A percentile compares a stretch with the other conserved stretches of the same genome.
These are phyloP conservation scores for Oncorhynchus mykiss DNA, from an alignment of 2,113 vertebrate species.

Conservation along the genomic window DNA sequence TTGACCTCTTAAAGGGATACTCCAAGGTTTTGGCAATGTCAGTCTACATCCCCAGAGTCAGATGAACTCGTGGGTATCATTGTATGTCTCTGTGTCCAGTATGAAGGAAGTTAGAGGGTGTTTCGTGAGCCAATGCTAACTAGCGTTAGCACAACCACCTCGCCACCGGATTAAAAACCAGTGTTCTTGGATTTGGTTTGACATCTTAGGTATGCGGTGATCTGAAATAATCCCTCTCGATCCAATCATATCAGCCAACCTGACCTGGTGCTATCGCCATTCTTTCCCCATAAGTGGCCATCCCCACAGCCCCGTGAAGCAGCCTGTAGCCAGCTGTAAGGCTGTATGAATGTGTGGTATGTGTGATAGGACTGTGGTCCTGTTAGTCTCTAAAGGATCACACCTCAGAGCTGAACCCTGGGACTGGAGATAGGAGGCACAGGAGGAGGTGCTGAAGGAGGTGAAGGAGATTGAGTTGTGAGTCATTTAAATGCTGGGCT, in stretches of 20 bases:
- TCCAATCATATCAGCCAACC: not conserved
- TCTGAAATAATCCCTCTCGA: not conserved
- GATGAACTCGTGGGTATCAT: too few relatives aligned
- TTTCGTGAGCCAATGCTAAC: too few relatives aligned
- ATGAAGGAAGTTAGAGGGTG: too few relatives aligned
- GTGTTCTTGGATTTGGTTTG: not conserved
- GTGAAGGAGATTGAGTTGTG: too few relatives aligned
- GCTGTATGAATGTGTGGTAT: conserved; percentile 6
- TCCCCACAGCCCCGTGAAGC: not conserved
- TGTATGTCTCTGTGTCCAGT: too few relatives aligned
- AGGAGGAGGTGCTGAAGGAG: too few relatives aligned
- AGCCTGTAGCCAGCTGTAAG: not conserved
- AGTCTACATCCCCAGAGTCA: too few relatives aligned
- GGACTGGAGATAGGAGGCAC: not conserved
- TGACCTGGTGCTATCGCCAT: not conserved
- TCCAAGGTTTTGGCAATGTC: too few relatives aligned
- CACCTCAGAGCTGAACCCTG: not conserved
- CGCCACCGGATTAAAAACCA: not conserved
- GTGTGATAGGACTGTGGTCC: not conserved
- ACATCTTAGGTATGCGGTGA: not conserved
- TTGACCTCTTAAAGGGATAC: too few relatives aligned
- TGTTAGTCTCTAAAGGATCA: not conserved
- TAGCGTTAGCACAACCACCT: too few relatives aligned
- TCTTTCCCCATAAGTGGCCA: not conserved
- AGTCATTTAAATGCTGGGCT: too few relatives aligned